A percentile compares a stretch with the other conserved stretches of the same genome.
Conservation (phyloP, 2,113 vertebrate genomes). For the Rhinichthys klamathensis region DNA sequence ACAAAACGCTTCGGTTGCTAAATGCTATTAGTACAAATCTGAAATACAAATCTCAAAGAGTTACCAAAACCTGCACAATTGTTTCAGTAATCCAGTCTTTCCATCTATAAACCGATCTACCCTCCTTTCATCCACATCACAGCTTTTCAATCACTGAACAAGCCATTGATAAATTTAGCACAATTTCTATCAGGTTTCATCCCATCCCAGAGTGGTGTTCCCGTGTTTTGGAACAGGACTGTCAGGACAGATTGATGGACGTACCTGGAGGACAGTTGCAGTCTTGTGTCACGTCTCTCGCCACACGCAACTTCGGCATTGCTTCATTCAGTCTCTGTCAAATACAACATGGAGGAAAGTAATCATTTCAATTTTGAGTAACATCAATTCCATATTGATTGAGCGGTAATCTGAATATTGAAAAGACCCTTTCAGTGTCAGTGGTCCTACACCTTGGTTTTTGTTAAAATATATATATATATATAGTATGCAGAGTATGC, state of each 20-base stretch:
- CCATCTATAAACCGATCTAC: neutral
- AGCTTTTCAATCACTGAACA: neutral
- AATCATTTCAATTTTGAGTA: neutral
- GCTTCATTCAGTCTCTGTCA: conserved; percentile 82
- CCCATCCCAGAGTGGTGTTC: neutral
- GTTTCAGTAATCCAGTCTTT: neutral
- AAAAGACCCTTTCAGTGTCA: neutral
- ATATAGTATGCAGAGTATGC: neutral
- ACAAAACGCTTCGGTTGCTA: neutral
- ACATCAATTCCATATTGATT: neutral
- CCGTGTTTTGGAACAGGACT: neutral
- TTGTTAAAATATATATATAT: too few relatives aligned
- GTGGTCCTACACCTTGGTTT: neutral
- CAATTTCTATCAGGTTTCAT: neutral
- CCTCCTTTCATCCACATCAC: neutral
- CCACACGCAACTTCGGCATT: conserved; percentile 79
- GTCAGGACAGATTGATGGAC: conserved; percentile 43
- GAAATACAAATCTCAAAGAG: neutral
- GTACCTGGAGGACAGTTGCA: conserved; percentile 92
- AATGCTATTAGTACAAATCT: neutral
- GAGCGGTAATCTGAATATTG: neutral
- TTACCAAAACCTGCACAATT: neutral
- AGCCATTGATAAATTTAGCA: neutral
- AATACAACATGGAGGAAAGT: neutral
- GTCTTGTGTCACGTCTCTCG: conserved; percentile 81